A percentile compares a stretch with the other conserved stretches of the same genome.
Evolutionary conservation across 2,888 invertebrate genomes (phyloP).

Genomic region (Lydus trimaculatus): DNA sequence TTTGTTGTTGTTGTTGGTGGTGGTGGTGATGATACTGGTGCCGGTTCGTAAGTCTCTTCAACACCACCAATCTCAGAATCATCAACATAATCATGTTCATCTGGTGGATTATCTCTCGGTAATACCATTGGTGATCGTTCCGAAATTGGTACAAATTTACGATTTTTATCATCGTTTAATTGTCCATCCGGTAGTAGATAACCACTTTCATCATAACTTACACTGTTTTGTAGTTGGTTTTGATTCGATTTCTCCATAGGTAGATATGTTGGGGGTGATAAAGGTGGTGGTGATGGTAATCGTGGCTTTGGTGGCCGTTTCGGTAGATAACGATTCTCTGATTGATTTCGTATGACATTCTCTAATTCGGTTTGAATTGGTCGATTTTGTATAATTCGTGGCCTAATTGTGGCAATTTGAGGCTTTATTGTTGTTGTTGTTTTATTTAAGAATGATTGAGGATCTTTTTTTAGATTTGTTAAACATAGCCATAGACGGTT

Average conservation of each 20-base stretch:
- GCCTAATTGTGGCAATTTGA: neutral
- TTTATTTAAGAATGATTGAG: neutral
- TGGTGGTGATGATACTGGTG: neutral
- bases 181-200: neutral
- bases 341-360: neutral
- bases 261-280: neutral
- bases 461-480: neutral
- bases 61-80: neutral
- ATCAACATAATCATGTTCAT: neutral
- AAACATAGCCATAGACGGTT: neutral
- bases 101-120: neutral
- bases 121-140: conserved; percentile 1
- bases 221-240: neutral
- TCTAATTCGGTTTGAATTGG: neutral
- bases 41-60: neutral
- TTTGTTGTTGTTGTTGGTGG: neutral
- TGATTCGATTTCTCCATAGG: neutral
- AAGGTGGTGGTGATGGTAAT: neutral
- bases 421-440: neutral
- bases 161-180: neutral
- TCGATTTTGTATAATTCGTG: neutral
- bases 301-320: neutral
- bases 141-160: neutral
- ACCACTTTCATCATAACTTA: neutral
- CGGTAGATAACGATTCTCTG: neutral